phyloP scores from a whole-genome alignment of 1,140 invertebrate species.

The Teleogryllus occipitalis region DNA sequence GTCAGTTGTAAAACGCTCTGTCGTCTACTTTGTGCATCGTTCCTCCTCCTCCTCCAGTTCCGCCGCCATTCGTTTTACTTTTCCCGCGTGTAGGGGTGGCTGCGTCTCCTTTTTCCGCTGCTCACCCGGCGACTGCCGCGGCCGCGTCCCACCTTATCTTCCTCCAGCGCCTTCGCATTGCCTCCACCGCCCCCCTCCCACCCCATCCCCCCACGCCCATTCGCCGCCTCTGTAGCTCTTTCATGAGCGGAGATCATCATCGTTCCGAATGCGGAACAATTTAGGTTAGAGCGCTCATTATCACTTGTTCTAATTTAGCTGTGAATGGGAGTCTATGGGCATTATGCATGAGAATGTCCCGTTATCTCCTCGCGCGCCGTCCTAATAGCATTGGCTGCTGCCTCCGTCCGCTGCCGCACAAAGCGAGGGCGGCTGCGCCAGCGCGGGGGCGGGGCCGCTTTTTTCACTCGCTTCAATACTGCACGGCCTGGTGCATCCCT shows the following conservation, averaged over 20 bases:
- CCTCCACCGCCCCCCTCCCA: too few species aligned
- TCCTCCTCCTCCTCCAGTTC: too few species aligned
- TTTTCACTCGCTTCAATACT: too few species aligned
- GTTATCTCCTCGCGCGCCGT: not conserved
- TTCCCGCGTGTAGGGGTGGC: not conserved
- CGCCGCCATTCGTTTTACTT: not conserved
- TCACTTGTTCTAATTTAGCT: not conserved
- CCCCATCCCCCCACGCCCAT: not conserved
- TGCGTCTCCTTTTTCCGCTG: not conserved
- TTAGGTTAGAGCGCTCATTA: not conserved
- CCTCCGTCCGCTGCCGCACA: too few species aligned
- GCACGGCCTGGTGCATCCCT: too few species aligned
- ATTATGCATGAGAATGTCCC: not conserved
- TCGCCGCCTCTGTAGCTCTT: too few species aligned
- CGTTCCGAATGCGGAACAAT: not conserved
- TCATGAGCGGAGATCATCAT: not conserved
- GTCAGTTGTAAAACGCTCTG: too few species aligned
- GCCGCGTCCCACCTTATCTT: not conserved
- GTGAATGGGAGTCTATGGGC: not conserved
- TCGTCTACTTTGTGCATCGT: too few species aligned
- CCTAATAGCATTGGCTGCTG: not conserved
- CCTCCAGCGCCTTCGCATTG: not conserved
- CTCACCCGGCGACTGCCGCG: too few species aligned
- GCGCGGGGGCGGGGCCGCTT: too few species aligned
- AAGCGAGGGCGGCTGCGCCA: too few species aligned